phyloP scores from a whole-genome alignment of 2,888 invertebrate genomes.

The Meiosimyza decipiens region DNA sequence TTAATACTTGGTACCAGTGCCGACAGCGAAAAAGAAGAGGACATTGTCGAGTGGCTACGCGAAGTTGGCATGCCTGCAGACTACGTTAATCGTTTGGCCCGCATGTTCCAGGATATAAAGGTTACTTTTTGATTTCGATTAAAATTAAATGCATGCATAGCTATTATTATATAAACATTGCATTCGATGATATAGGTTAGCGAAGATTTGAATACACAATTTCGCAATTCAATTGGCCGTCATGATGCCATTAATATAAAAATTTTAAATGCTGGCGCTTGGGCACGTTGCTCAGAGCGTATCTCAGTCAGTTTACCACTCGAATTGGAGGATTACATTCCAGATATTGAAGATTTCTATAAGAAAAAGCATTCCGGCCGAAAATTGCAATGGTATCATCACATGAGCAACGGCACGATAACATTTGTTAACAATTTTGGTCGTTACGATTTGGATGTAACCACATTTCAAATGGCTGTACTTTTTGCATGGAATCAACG shows the following conservation, averaged over 20 bases:
- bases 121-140: slow-evolving; percentile 61
- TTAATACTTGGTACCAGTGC: slow-evolving; percentile 98
- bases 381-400: slow-evolving; percentile 98
- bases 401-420: slow-evolving; percentile 99
- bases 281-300: slow-evolving; percentile 93
- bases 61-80: slow-evolving; percentile 99
- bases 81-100: slow-evolving; percentile 96
- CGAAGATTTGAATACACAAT: slow-evolving; percentile 95
- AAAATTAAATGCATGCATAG: not conserved
- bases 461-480: slow-evolving; percentile 99
- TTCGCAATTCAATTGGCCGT: slow-evolving; percentile 82
- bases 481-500: slow-evolving; percentile 99
- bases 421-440: slow-evolving; percentile 93
- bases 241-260: slow-evolving; percentile 96
- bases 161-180: not conserved
- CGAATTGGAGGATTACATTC: slow-evolving; percentile 98
- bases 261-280: slow-evolving; percentile 98
- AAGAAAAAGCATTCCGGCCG: slow-evolving; percentile 97
- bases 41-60: slow-evolving; percentile 97
- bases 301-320: slow-evolving; percentile 96
- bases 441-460: slow-evolving; percentile 96
- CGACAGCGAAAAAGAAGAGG: slow-evolving; percentile 99
- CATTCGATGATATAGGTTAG: slow-evolving; percentile 69
- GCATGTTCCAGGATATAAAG: slow-evolving; percentile 99
- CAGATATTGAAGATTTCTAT: slow-evolving; percentile 99